Evolutionary conservation across 2,888 invertebrate species (phyloP), one percentile per base, ranked within the genome.

Genomic region (Sphaerophoria taeniata): DNA sequence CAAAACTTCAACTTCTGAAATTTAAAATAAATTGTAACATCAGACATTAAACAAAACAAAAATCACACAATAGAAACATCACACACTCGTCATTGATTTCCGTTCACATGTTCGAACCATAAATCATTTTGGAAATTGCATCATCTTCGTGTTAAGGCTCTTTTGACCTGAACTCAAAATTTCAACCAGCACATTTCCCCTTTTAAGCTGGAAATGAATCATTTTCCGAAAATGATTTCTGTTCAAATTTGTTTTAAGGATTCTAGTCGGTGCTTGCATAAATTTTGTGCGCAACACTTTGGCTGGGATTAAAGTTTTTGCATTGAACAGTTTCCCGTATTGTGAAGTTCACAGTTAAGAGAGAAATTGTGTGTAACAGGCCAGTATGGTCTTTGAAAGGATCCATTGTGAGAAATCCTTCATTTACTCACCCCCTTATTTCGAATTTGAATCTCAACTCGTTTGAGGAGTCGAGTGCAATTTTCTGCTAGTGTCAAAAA

Each of bases 401-500:
- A 24, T 45, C 4, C 31, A 36, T 51, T 65, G 7, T 63, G 49
- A 63, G 61, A 31, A 49, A 34, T 33, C 12, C 7, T 49, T 7
- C 24, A 4, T 39, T 14, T 9, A 33, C 16, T 39, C 1, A 24
- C 1, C 14, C 39, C 47, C 39, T n/a, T 36, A 16, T 36, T 51
- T 33, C 14, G 14, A n/a, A 58, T 24, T 24, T 24, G 11, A 11
- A 6, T 60, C 63, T 56, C 70, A 74, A 65, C 71, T 55, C 53
- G 53, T 24, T 5, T 3, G 12, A n/a, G 7, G 5, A 73, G 55
- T 65, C 55, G 55, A 81, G 80, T 81, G 85, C 73, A 85, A 81
- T 85, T 85, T 73, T 73, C 76, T 77, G 69, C 47, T 76, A 81
- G 76, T 85, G 85, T 81, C 85, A 85, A 81, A 85, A 77, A 81